Evolutionary conservation across 2,797 vertebrate genomes (phyloP), one percentile per base, ranked within the genome.

Genomic region (Rhadinocentrus ornatus): DNA sequence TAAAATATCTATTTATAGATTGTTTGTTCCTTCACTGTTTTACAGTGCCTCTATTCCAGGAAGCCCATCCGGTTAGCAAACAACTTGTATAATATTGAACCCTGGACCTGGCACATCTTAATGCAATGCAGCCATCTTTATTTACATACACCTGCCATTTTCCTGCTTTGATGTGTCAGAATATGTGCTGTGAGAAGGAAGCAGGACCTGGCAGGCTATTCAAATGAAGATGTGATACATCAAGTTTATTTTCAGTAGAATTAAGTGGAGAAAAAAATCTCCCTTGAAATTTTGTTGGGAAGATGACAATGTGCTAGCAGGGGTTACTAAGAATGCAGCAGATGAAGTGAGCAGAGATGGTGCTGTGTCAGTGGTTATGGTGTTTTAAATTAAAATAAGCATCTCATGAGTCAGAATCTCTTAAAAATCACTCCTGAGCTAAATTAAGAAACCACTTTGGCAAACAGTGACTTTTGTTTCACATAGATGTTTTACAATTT

Each of bases 91-190:
- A 31, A 55, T 20, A 5, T 16, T 13, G 3, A 6, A 54, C 8
- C 37, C 29, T 34, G 59, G 52, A 41, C 68, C 27, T 26, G 48
- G n/a, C n/a, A 55, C 35, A 24, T 35, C 68, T 62, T 24, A 62
- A 62, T 62, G 48, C 39, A 62, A 62, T 52, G n/a, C 48, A 12
- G 48, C n/a, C 48, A 10, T 52, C 48, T 24, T 52, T 52, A 52
- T 52, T 52, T 52, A 52, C 22, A 52, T 50, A 52, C 66, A 59
- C 55, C 44, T 59, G 66, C 44, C 66, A 69, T 60, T 57, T 6
- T 50, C 27, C 35, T 20, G 35, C 58, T 62, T 53, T 61, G 48
- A 54, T 53, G 35, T 54, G 35, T 44, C 48, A 62, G 27, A 39
- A 32, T 62, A 26, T 41, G 5, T 32, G 22, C 44, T 27, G 44